Base-by-base conservation (phyloP, 2,113 vertebrate species). In the Heloderma charlesbogerti region DNA sequence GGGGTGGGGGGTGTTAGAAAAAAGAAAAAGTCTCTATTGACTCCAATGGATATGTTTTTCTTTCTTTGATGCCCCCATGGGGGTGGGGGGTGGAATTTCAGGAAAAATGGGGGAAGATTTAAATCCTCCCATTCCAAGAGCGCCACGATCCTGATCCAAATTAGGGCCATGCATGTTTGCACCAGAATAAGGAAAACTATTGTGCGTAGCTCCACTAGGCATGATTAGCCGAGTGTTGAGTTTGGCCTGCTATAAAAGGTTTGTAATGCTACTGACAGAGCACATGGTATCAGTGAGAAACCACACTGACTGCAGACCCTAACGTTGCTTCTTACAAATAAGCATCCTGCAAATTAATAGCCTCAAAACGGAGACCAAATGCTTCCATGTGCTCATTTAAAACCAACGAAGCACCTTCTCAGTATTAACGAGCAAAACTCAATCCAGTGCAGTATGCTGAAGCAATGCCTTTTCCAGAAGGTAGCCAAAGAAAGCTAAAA, bases 351-450 rank as follows among this genome's bases (percentile, higher is more conserved):
- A n/a, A 57, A 82, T 48, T 34, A 71, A 34, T 20, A 71, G 45
- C 34, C 66, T 90, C 87, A 87, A 91, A 67, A 91, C 94, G 93
- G 74, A 87, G 81, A 87, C 91, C 77, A 92, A 85, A 89, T 87
- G 1, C 78, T 88, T 92, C 92, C 69, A 86, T 71, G 45, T 51
- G 31, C 16, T 90, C 18, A 29, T 71, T 13, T 79, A 83, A 93
- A 85, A 5, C 27, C 10, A 74, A 18, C 78, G 74, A 54, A 85
- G 37, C 63, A 40, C 16, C 91, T 66, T 4, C 66, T 40, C 12
- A 0, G 0, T 74, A 18, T 45, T 51, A 81, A 5, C 71, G 9
- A 45, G 25, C 71, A 27, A 45, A 82, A 54, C 57, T 77, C 43
- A 89, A 48, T 34, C 54, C 37, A 63, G 13, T 88, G 10, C 81